Base-by-base conservation (phyloP, 2,113 vertebrate genomes). In the Larimichthys polyactis region DNA sequence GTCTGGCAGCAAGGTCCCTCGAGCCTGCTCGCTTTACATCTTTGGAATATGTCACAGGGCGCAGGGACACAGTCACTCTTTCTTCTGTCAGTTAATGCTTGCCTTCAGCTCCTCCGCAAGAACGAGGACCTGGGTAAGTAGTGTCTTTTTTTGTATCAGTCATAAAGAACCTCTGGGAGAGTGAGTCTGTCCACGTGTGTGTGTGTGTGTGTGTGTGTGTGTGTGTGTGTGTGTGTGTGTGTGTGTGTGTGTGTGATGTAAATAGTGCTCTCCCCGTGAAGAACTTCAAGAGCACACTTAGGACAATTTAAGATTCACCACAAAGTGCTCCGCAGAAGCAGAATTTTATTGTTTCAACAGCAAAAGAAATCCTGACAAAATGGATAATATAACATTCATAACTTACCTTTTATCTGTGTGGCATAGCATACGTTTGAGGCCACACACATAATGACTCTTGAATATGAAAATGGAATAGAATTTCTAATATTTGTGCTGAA, bases 11-110 rank as follows among this genome's bases (percentile, higher is more conserved):
- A 54, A 69, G 69, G 78, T 88, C 84, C 78, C 84, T 49, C 1
- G 51, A 88, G 83, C 48, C 75, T 44, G 57, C 71, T 87, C 55
- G 24, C 79, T 82, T 85, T 76, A 93, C 89, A 86, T 82, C 81
- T 80, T 9, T 46, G 49, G 81, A 80, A 82, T 82, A 76, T 90
- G 82, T 91, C 76, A 83, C 82, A 69, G 78, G 62, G 75, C n/a
- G 59, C n/a, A 48, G 63, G 49, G 71, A 85, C 68, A 67, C 57
- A 54, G 80, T 14, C 27, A 11, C 76, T 72, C 75, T 58, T 77
- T 82, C 79, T 82, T 79, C 73, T 86, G 85, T 65, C 60, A 54
- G 70, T 79, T 78, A 73, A 75, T 51, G 64, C 86, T 78, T 5
- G 57, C 77, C 76, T 83, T 80, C 78, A 85, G 73, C 78, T 81